Conservation (phyloP, 2,888 invertebrate genomes). For the Argyresthia goedartella region DNA sequence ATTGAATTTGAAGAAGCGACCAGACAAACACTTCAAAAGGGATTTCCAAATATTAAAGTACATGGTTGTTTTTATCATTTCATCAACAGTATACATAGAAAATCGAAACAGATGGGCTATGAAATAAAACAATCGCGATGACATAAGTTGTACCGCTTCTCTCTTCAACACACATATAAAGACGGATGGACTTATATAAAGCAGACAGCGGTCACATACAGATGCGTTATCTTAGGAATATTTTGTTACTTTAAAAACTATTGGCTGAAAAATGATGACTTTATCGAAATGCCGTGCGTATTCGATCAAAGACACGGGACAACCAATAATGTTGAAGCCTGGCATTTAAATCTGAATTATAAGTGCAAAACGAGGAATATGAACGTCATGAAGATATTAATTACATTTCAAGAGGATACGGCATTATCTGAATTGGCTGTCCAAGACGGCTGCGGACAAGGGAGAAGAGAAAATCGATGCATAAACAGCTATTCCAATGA, state of each 20-base stretch:
- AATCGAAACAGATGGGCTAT: not conserved
- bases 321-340: slow-evolving; percentile 1
- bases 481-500: not conserved
- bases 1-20: not conserved
- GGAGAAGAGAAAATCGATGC: slow-evolving; percentile 2
- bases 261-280: not conserved
- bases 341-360: slow-evolving; percentile 1
- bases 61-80: not conserved
- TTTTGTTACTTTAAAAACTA: not conserved
- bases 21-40: no score
- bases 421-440: slow-evolving; percentile 3
- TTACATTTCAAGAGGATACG: slow-evolving; percentile 1
- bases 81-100: not conserved
- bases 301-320: slow-evolving; percentile 1
- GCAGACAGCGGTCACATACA: not conserved
- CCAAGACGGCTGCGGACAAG: not conserved
- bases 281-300: not conserved
- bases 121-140: not conserved
- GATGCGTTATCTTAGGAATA: not conserved
- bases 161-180: not conserved
- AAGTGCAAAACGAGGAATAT: slow-evolving; percentile 2
- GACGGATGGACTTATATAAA: not conserved
- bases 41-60: not conserved
- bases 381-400: slow-evolving; percentile 2
- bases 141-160: not conserved